Evolutionary conservation across 2,888 invertebrate species (phyloP), one percentile per base, ranked within the genome.

Genomic region (Sinhomidia bicolor): DNA sequence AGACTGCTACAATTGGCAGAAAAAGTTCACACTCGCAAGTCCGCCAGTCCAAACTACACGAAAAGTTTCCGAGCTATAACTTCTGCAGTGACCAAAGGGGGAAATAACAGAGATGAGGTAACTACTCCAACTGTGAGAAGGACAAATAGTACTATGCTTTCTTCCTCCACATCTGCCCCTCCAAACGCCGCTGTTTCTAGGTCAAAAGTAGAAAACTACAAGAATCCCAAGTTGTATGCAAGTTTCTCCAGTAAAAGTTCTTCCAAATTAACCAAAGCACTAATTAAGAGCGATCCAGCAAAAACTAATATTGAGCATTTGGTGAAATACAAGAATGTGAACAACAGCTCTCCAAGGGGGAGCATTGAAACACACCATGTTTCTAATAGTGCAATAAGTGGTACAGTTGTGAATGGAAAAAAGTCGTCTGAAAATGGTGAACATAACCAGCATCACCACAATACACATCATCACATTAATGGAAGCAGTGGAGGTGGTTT

Each of bases 301-400:
- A 91, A 91, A 80, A 91, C 91, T 10, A 91, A 91, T 87, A 91
- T 91, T 57, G 91, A 91, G 23, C 91, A 91, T 81, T 85, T 91
- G 62, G 91, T 91, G 10, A 90, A 90, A 44, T 81, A 89, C 20
- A 90, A 90, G 74, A 83, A 20, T 60, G 54, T 32, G 4, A 88
- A 47, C 29, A 78, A n/a, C 54, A 32, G 32, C 71, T 9, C 83
- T 41, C 74, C 83, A 6, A 68, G 14, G 41, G 26, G 36, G 6
- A 36, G 20, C 10, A 32, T 12, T 57, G 83, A 80, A n/a, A 36
- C 32, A n/a, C 68, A 36, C 1, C 32, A 68, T 17, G n/a, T 68
- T 36, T 2, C 36, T 5, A 74, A 74, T 47, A 26, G 74, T 74
- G 47, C 14, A 26, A 23, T 44, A 0, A 47, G 78, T 62, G 54